These are phyloP conservation scores for Pseudomyrmex dendroicus DNA, from an alignment of 1,140 invertebrate genomes.

Conservation along the genomic window DNA sequence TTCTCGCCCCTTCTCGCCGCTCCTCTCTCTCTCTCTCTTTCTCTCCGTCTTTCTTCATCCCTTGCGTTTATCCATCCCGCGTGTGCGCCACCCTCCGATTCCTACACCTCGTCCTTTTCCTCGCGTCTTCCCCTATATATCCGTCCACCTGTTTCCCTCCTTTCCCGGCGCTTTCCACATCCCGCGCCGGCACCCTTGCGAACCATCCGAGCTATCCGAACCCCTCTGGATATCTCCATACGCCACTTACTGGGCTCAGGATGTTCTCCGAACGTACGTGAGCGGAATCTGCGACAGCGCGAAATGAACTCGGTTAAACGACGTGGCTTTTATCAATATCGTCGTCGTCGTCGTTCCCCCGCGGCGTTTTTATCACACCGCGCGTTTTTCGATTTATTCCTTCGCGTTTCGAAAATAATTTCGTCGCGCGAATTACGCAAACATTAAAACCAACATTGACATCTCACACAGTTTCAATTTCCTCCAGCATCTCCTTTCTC, in stretches of 20 bases:
- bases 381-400: conserved; percentile 8
- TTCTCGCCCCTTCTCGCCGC: conserved; percentile 46
- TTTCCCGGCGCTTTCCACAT: conserved; percentile 53
- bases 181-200: conserved; percentile 67
- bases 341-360: neutral
- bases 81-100: conserved; percentile 47
- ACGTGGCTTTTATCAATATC: conserved; percentile 58
- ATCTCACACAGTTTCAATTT: too few species aligned
- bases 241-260: conserved; percentile 80
- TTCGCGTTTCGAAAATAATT: neutral
- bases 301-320: conserved; percentile 64
- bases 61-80: conserved; percentile 51
- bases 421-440: neutral
- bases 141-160: conserved; percentile 68
- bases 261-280: conserved; percentile 77
- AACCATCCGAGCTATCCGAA: conserved; percentile 75
- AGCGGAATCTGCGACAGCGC: conserved; percentile 58
- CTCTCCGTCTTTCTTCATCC: conserved; percentile 14
- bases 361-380: conserved; percentile 14
- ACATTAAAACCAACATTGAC: neutral
- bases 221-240: conserved; percentile 80
- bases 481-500: too few species aligned
- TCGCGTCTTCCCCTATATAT: conserved; percentile 49
- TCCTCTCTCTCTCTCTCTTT: conserved; percentile 22
- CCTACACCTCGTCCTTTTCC: conserved; percentile 56